A percentile compares a stretch with the other conserved stretches of the same genome.
phyloP scores from a whole-genome alignment of 1,140 invertebrate genomes.

The Drosophila bifasciata region DNA sequence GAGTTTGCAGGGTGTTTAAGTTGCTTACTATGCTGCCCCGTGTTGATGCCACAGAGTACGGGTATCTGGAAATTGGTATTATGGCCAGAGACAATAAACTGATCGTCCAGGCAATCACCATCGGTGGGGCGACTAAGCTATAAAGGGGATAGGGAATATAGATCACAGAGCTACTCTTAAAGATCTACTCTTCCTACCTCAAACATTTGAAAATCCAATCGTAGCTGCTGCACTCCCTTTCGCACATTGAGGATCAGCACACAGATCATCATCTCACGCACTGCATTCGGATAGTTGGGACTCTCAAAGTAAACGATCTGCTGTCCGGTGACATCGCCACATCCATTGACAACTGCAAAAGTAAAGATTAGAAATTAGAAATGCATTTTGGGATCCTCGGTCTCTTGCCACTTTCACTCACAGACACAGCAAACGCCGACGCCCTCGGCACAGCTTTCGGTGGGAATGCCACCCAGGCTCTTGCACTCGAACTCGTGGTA shows the following conservation, averaged over 20 bases:
- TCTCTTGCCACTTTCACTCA: conserved; percentile 82
- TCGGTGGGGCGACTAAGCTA: conserved; percentile 88
- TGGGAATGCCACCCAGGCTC: conserved; percentile 86
- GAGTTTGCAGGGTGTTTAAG: not conserved
- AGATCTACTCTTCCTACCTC: conserved; percentile 84
- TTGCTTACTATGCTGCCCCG: conserved; percentile 89
- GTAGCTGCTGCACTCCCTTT: conserved; percentile 87
- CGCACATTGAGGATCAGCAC: conserved; percentile 87
- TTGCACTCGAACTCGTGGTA: conserved; percentile 88
- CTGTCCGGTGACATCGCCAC: conserved; percentile 85
- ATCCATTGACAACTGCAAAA: conserved; percentile 85
- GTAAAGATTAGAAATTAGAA: conserved; percentile 12
- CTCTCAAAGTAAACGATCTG: conserved; percentile 87
- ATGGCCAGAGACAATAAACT: conserved; percentile 89
- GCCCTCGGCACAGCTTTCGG: conserved; percentile 89
- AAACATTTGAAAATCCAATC: conserved; percentile 89
- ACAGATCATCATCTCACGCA: conserved; percentile 85
- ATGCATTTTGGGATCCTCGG: not conserved
- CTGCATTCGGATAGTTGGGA: conserved; percentile 85
- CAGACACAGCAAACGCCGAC: conserved; percentile 91
- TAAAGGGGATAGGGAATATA: not conserved
- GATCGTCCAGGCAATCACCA: conserved; percentile 88
- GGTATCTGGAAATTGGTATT: conserved; percentile 89
- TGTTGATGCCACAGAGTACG: conserved; percentile 90
- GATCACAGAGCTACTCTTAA: not conserved